Evolutionary conservation across 2,113 vertebrate genomes (phyloP).

Genomic region (Antechinus stuartii): DNA sequence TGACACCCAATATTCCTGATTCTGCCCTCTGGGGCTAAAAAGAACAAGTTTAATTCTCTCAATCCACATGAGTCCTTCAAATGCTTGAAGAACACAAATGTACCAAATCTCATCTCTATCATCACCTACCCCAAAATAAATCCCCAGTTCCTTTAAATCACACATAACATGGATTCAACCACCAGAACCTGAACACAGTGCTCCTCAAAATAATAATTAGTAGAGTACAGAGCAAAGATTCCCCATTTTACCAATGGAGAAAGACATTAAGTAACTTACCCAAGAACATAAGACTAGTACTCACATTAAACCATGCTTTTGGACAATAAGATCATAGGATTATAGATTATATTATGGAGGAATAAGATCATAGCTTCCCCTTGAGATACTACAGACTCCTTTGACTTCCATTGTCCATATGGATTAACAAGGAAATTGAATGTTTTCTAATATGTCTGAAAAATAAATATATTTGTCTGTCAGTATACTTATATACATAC

Average conservation of each 20-base stretch:
- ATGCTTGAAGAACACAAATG: neutral
- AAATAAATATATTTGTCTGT: neutral
- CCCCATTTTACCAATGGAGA: constrained; percentile 9
- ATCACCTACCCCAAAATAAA: neutral
- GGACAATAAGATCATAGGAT: neutral
- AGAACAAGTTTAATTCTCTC: neutral
- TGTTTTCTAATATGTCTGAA: neutral
- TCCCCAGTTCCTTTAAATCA: neutral
- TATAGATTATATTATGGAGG: neutral
- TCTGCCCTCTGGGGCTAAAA: neutral
- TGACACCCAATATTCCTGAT: neutral
- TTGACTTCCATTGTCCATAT: neutral
- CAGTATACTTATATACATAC: neutral
- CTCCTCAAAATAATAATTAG: neutral
- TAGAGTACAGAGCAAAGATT: neutral
- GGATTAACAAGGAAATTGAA: neutral
- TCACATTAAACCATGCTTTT: neutral
- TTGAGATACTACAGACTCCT: neutral
- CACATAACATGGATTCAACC: neutral
- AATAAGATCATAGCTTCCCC: neutral
- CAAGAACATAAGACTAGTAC: neutral
- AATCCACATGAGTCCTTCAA: neutral
- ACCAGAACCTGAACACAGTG: neutral
- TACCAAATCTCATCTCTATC: neutral
- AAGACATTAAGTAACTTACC: neutral